phyloP scores from a whole-genome alignment of 1,140 invertebrate species.

The Drosophila asahinai region DNA sequence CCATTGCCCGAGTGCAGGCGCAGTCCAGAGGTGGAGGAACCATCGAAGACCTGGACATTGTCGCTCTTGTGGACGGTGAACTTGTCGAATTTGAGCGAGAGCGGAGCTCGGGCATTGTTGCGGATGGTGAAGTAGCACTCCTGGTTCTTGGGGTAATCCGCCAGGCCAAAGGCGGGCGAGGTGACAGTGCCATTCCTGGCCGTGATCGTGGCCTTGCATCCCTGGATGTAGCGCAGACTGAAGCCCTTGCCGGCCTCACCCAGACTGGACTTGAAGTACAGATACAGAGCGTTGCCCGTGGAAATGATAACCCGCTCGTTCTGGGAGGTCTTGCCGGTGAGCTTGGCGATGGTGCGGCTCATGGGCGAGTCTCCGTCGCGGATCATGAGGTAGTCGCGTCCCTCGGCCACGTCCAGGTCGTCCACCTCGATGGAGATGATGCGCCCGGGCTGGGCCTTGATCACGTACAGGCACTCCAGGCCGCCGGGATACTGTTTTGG shows the following conservation, averaged over 20 bases:
- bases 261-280: constrained; percentile 96
- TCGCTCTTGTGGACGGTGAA: constrained; percentile 95
- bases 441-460: constrained; percentile 94
- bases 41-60: constrained; percentile 95
- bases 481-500: constrained; percentile 97
- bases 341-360: constrained; percentile 91
- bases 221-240: constrained; percentile 94
- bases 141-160: constrained; percentile 95
- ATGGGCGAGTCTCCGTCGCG: constrained; percentile 95
- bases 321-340: constrained; percentile 91
- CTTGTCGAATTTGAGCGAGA: constrained; percentile 94
- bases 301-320: constrained; percentile 95
- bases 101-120: constrained; percentile 92
- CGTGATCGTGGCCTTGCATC: constrained; percentile 93
- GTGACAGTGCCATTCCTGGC: constrained; percentile 93
- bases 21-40: constrained; percentile 92
- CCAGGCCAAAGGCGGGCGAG: constrained; percentile 94
- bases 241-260: constrained; percentile 96
- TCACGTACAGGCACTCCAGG: constrained; percentile 96
- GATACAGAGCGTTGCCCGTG: constrained; percentile 94
- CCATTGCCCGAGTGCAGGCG: constrained; percentile 95
- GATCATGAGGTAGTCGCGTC: constrained; percentile 94
- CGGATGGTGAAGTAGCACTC: constrained; percentile 95
- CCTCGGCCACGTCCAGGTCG: constrained; percentile 94
- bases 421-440: constrained; percentile 96